These are phyloP conservation scores for Ichneumon xanthorius DNA, from an alignment of 2,888 invertebrate species.

Conservation along the genomic window DNA sequence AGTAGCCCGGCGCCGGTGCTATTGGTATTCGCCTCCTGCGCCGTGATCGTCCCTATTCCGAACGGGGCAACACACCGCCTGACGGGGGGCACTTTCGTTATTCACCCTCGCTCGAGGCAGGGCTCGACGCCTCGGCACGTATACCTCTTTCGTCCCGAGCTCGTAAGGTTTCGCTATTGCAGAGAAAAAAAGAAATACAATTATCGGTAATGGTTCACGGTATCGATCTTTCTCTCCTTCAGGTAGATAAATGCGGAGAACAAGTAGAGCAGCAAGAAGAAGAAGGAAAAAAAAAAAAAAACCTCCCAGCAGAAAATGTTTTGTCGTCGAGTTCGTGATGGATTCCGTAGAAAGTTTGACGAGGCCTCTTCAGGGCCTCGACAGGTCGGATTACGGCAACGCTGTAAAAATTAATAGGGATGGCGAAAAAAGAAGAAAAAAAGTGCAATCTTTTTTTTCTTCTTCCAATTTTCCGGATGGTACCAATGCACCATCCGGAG, in stretches of 20 bases:
- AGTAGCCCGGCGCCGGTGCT: constrained; percentile 53
- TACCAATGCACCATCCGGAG: neutral
- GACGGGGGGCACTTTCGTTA: constrained; percentile 62
- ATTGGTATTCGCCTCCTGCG: constrained; percentile 45
- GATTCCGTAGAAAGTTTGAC: too few relatives aligned
- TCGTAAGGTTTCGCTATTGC: neutral
- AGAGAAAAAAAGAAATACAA: constrained; percentile 62
- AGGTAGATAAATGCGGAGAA: neutral
- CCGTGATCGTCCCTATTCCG: constrained; percentile 47
- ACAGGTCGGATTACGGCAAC: too few relatives aligned
- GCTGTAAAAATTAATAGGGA: too few relatives aligned
- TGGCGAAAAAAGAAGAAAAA: too few relatives aligned
- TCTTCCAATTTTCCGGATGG: neutral
- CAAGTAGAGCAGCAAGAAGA: neutral
- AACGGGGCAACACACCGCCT: constrained; percentile 28
- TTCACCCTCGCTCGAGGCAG: constrained; percentile 51
- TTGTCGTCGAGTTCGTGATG: neutral
- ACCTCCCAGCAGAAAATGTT: neutral
- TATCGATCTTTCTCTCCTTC: constrained; percentile 45
- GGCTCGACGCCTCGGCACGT: constrained; percentile 60
- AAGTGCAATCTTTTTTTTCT: too few relatives aligned
- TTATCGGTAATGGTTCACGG: constrained; percentile 63
- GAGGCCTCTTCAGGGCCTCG: too few relatives aligned
- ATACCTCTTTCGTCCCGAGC: constrained; percentile 54
- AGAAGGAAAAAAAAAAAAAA: neutral